Evolutionary conservation across 1,140 invertebrate species (phyloP).

Genomic region (Diachasma alloeum): DNA sequence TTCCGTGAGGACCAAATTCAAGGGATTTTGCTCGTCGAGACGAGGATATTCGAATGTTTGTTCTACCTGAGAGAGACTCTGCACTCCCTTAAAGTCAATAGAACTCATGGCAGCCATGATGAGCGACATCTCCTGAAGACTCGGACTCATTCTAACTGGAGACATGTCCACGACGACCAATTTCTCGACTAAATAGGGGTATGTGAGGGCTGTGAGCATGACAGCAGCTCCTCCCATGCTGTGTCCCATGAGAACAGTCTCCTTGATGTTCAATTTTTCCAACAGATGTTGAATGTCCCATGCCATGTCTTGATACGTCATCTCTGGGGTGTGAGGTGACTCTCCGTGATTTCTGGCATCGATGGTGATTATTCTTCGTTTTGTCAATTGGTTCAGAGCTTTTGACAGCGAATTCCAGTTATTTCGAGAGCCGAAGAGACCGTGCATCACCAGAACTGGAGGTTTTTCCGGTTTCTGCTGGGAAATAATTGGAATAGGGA

Average conservation of each 20-base stretch:
- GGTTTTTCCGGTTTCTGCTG: not conserved
- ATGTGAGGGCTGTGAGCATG: slow-evolving; percentile 79
- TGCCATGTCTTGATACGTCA: slow-evolving; percentile 77
- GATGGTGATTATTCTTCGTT: slow-evolving; percentile 77
- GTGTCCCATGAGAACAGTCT: slow-evolving; percentile 81
- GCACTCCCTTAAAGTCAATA: slow-evolving; percentile 67
- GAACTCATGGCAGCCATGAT: slow-evolving; percentile 74
- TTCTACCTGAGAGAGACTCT: slow-evolving; percentile 72
- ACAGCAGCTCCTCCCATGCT: slow-evolving; percentile 89
- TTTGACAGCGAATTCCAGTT: slow-evolving; percentile 87
- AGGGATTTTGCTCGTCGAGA: too few relatives aligned
- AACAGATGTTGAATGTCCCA: slow-evolving; percentile 77
- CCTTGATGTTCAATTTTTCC: slow-evolving; percentile 69
- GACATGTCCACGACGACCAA: slow-evolving; percentile 87
- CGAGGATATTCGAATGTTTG: slow-evolving; percentile 10
- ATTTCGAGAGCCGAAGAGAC: slow-evolving; percentile 83
- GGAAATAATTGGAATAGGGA: not conserved
- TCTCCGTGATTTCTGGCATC: slow-evolving; percentile 94
- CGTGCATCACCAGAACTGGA: slow-evolving; percentile 86
- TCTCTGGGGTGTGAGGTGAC: slow-evolving; percentile 78
- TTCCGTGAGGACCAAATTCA: too few relatives aligned
- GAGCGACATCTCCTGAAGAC: slow-evolving; percentile 69
- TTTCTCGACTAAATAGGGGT: slow-evolving; percentile 80
- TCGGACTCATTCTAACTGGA: slow-evolving; percentile 73
- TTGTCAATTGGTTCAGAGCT: slow-evolving; percentile 71